phyloP scores from a whole-genome alignment of 2,888 invertebrate genomes.

The Spilosoma lubricipeda region DNA sequence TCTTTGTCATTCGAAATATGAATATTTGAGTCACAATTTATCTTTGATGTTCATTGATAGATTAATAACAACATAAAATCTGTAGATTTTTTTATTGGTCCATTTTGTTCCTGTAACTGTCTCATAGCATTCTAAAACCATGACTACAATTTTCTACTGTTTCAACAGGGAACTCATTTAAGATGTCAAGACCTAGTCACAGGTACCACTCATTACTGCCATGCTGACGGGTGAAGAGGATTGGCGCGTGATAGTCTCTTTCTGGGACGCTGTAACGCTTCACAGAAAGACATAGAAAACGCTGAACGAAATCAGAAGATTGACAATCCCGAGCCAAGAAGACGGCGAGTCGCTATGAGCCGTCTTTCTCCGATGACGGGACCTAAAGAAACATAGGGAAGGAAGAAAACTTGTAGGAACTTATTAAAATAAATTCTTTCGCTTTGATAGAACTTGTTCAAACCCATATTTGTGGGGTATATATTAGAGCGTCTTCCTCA shows the following conservation, averaged over 20 bases:
- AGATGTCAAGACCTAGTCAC: neutral
- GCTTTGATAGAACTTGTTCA: neutral
- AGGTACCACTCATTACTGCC: too few species aligned
- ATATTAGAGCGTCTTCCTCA: neutral
- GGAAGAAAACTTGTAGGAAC: too few species aligned
- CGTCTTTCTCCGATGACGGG: too few species aligned
- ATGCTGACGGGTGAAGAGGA: too few species aligned
- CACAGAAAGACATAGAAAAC: too few species aligned
- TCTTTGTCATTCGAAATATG: neutral
- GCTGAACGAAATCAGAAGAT: too few species aligned
- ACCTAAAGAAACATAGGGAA: too few species aligned
- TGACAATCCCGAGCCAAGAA: too few species aligned
- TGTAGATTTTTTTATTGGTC: neutral
- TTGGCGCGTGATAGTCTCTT: too few species aligned
- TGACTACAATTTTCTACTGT: neutral
- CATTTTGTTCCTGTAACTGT: neutral
- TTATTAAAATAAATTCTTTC: neutral
- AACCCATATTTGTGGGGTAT: neutral
- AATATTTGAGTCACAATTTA: neutral
- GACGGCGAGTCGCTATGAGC: too few species aligned
- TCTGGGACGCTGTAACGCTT: too few species aligned
- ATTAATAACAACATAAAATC: too few species aligned
- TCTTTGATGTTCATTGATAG: neutral
- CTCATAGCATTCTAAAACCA: neutral
- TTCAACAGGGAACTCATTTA: neutral